Evolutionary conservation across 2,797 vertebrate species (phyloP).

Genomic region (Glyptemys insculpta): DNA sequence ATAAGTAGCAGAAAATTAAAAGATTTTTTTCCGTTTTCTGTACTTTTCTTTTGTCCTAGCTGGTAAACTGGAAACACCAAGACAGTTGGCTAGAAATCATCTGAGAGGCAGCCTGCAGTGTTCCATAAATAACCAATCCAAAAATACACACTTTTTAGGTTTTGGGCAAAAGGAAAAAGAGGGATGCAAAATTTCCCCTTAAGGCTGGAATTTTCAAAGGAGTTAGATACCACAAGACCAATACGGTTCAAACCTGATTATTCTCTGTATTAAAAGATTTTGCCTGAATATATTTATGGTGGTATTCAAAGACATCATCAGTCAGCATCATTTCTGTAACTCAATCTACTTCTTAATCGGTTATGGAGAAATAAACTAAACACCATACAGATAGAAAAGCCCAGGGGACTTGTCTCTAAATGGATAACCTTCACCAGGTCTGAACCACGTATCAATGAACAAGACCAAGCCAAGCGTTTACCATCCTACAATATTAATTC

Average conservation of each 20-base stretch:
- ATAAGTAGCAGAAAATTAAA: conserved; percentile 37
- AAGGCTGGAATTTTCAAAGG: conserved; percentile 13
- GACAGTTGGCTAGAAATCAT: conserved; percentile 38
- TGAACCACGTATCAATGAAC: background rate
- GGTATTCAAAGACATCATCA: background rate
- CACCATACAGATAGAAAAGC: background rate
- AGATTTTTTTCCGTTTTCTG: background rate
- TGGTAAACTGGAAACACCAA: conserved; percentile 46
- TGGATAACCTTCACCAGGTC: background rate
- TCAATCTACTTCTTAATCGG: background rate
- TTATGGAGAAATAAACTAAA: background rate
- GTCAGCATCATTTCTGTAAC: background rate
- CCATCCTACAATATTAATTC: background rate
- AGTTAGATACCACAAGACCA: background rate
- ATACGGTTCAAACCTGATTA: background rate
- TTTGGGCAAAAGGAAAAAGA: conserved; percentile 31
- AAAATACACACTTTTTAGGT: conserved; percentile 7
- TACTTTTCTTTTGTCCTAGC: conserved; percentile 19
- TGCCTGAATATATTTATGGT: background rate
- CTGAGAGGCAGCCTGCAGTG: conserved; percentile 34
- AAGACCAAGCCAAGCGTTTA: background rate
- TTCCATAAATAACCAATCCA: conserved; percentile 44
- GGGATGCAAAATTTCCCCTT: background rate
- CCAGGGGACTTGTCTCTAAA: background rate
- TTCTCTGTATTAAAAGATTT: background rate